Evolutionary conservation across 35 echinoderm and acorn worm species (phyloP), one percentile per base, ranked within the genome.

Genomic region (Chiridota heheva): DNA sequence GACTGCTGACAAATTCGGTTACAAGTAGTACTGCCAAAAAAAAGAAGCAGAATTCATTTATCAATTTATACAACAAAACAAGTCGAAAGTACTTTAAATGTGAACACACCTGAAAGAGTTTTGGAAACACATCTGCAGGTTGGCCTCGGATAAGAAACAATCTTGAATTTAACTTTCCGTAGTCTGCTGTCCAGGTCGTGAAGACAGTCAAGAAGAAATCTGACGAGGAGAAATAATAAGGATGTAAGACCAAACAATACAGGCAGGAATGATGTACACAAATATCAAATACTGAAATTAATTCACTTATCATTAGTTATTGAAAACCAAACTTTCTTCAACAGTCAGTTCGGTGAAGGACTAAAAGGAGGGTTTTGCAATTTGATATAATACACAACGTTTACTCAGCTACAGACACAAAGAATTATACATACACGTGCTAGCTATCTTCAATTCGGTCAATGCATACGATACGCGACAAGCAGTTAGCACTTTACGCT

Each of bases 111-210:
- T 90, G 90, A 44, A 91, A 96, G 30, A 96, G 69, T 69, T 73
- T 91, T 31, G 92, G 93, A 29, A 96, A 87, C 22, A 91, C 93
- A 74, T 96, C 93, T 36, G 87, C 83, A 38, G 93, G 93, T 72
- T 96, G 93, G 7, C 93, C 93, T 28, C 93, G 55, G n/a, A 96
- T 66, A 15, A 91, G 62, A 67, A 96, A 96, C 5, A 96, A 63
- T 35, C 93, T 43, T 3, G 87, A 91, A 70, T 96, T 96, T 20
- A 96, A 82, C n/a, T 51, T 85, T 96, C 3, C 87, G 72, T 4
- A 96, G 74, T 70, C 87, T 96, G 17, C 84, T 80, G 60, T 96
- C 93, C 12, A 96, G 66, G 30, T 96, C 93, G 60, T 87, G 87
- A 36, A 96, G 68, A 58, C 93, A 90, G 51, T 96, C 81, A 27